Conservation (phyloP, 2,113 vertebrate genomes). For the Peromyscus maniculatus region DNA sequence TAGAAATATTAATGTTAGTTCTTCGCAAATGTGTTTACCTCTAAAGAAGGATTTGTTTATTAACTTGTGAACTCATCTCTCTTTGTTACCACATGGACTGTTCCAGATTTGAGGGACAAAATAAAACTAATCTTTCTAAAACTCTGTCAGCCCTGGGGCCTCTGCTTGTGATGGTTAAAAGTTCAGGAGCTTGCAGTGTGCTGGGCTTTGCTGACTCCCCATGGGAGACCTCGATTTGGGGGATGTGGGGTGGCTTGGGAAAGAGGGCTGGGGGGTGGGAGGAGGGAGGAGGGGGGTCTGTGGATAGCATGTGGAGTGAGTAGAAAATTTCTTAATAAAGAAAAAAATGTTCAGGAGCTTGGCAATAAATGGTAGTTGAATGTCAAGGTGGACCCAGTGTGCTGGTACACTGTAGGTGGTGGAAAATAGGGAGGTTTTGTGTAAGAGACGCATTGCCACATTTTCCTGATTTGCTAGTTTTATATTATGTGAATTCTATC, state of each 20-base stretch:
- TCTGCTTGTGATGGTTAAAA: background rate
- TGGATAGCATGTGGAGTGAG: no score
- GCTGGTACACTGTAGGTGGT: background rate
- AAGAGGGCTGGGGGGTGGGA: no score
- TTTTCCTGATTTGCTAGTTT: constrained; percentile 31
- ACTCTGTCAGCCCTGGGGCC: background rate
- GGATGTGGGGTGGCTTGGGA: no score
- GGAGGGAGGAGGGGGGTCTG: no score
- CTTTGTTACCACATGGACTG: background rate
- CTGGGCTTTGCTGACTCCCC: no score
- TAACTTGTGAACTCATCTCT: background rate
- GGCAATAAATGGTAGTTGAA: no score
- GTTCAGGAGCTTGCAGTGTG: background rate
- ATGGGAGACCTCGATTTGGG: no score
- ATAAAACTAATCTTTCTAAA: constrained; percentile 53
- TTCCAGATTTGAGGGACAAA: background rate
- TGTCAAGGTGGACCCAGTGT: background rate
- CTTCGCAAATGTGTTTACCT: constrained; percentile 12
- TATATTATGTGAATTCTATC: constrained; percentile 37
- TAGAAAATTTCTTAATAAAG: no score
- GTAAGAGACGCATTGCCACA: background rate
- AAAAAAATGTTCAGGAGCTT: background rate
- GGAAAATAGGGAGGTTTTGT: background rate
- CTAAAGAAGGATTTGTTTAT: constrained; percentile 40
- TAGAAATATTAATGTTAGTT: constrained; percentile 27